A percentile compares a stretch with the other conserved stretches of the same genome.
Conservation (phyloP, 2,113 vertebrate species). For the Ophthalmolycus amberensis region DNA sequence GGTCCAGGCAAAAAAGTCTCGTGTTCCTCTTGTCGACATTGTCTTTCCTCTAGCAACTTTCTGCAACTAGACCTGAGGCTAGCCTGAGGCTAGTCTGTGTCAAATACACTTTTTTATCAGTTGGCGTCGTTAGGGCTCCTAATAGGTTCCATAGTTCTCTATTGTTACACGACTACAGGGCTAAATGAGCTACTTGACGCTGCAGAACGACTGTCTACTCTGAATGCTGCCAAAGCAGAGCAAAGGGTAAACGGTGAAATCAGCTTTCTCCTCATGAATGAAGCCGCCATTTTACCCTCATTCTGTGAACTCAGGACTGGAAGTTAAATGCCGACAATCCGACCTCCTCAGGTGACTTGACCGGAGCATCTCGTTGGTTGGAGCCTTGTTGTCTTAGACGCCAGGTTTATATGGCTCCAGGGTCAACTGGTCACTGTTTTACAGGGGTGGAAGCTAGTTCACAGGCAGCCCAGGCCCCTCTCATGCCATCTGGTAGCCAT, state of each 20-base stretch:
- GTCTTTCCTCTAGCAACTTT: too few relatives aligned
- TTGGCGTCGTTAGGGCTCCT: not conserved
- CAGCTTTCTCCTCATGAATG: not conserved
- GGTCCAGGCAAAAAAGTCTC: too few relatives aligned
- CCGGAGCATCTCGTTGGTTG: conserved; percentile 19
- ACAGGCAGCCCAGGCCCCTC: conserved; percentile 61
- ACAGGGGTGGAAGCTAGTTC: conserved; percentile 74
- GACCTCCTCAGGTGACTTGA: conserved; percentile 39
- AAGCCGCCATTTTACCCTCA: not conserved
- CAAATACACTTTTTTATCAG: conserved; percentile 40
- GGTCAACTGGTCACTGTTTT: conserved; percentile 80
- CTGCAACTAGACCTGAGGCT: too few relatives aligned
- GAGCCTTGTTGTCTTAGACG: conserved; percentile 71
- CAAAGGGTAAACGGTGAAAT: not conserved
- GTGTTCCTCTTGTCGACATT: too few relatives aligned
- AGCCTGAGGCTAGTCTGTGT: conserved; percentile 27
- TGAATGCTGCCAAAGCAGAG: not conserved
- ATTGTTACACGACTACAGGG: not conserved
- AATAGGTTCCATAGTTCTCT: not conserved
- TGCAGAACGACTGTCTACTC: not conserved
- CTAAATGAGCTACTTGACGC: not conserved
- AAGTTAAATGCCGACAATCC: conserved; percentile 7
- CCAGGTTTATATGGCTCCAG: conserved; percentile 71
- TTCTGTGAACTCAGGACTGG: not conserved
- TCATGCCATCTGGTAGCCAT: conserved; percentile 91